Base-by-base conservation (phyloP, 2,888 invertebrate species). In the Marronus borbonicus region DNA sequence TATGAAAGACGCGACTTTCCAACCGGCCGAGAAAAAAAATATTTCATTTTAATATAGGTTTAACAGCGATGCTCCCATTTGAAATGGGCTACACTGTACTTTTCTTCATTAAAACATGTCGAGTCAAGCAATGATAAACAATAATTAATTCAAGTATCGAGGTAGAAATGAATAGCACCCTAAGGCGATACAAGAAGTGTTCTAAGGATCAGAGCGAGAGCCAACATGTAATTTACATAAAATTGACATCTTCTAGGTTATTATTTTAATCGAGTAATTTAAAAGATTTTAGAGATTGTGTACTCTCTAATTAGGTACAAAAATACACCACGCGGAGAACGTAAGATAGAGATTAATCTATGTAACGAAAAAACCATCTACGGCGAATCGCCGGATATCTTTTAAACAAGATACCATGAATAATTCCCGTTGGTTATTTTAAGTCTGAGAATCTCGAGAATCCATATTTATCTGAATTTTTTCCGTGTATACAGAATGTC, bases 241-340 rank as follows among this genome's bases (percentile, higher is more conserved):
- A 74, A 74, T 74, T 74, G 72, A 74, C 72, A 74, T 74, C 72
- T 60, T 74, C 72, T 36, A 74, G 60, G 60, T 74, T 60, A 74
- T 74, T 74, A 74, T 74, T 74, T 74, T 74, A 74, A 74, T 74
- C 60, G 72, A 74, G 72, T 74, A 74, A 74, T 74, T 74, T 74
- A 74, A 74, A 74, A 62, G 60, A 74, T 74, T 74, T 74, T 74
- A 74, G 60, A 60, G 72, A 74, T 74, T 74, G 72, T 60, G 44
- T 74, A 60, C 72, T 60, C 72, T 74, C 72, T 74, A 74, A 74
- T 74, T 74, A 74, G 72, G 44, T 60, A 74, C 72, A 62, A 60
- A 74, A 74, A 60, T 74, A 60, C 60, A 24, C 62, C 60, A 74
- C 24, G 39, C 44, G 60, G 60, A 20, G 60, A 24, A 74, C 44